Base-by-base conservation (phyloP, 2,888 invertebrate genomes). In the Hirtodrosophila histrioides region DNA sequence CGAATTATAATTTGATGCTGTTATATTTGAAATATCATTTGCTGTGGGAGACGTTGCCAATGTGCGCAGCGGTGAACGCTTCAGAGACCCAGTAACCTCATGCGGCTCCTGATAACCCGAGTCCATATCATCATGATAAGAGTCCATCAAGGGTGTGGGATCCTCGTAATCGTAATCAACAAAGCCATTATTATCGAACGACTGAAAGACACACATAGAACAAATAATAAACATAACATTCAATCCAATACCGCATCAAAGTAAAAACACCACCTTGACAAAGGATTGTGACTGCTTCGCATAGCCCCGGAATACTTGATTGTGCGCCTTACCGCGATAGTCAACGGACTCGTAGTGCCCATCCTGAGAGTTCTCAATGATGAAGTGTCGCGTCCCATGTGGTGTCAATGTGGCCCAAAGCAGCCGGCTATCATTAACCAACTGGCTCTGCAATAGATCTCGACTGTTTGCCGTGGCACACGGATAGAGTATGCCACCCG, bases 371-470 rank as follows among this genome's bases (percentile, higher is more conserved):
- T 86, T 88, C 56, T 76, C 84, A 23, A 78, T 88, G 57, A 95
- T 94, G 89, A 95, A 96, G 91, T 96, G 96, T 23, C 95, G 93
- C 0, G 96, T 96, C 10, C 96, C 96, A 17, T 96, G 93, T 0
- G 96, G 96, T 0, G 96, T 96, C 8, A 97, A 91, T 0, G 97
- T 96, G 0, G 97, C 97, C 97, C 97, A 97, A 44, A 96, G 93
- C 2, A 95, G 94, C 6, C 95, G 93, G 3, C 94, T 94, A 88
- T 95, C 95, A 10, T 94, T 93, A 17, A 94, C 93, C 11, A 94
- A 92, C 48, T 91, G 91, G 62, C 91, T 90, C 68, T 91, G 91
- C 36, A 91, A 69, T 33, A 90, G 83, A 66, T 92, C 92, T 9
- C 92, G 89, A 77, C 93, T 93, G 69, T 92, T 93, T n/a, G 84